phyloP scores from a whole-genome alignment of 2,113 vertebrate genomes.

The Takifugu bimaculatus region DNA sequence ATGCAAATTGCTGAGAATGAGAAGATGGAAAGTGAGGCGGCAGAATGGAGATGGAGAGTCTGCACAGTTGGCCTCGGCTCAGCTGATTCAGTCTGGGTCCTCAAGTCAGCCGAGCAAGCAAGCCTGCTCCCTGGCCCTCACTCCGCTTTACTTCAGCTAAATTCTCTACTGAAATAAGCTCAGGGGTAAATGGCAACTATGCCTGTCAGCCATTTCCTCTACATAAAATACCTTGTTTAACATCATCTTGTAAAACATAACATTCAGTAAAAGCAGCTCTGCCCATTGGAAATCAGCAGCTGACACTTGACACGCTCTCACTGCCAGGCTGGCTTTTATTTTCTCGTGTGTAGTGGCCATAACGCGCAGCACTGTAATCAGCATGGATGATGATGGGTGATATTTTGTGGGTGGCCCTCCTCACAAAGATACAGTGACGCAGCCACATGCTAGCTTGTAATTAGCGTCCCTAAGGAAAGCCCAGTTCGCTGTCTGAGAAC shows the following conservation, averaged over 20 bases:
- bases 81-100: conserved; percentile 56
- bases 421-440: conserved; percentile 66
- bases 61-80: conserved; percentile 57
- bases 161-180: neutral
- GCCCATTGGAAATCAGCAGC: conserved; percentile 15
- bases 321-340: conserved; percentile 17
- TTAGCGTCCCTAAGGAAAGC: conserved; percentile 67
- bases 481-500: conserved; percentile 57
- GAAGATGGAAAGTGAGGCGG: conserved; percentile 31
- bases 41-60: conserved; percentile 40
- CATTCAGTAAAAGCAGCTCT: conserved; percentile 43
- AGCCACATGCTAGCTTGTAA: conserved; percentile 69
- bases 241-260: conserved; percentile 41
- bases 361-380: conserved; percentile 51
- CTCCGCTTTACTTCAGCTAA: conserved; percentile 19
- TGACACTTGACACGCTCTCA: neutral
- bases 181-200: conserved; percentile 69
- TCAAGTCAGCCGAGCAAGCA: conserved; percentile 47
- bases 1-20: too few species aligned
- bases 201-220: conserved; percentile 44
- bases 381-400: conserved; percentile 37
- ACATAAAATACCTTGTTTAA: conserved; percentile 54
- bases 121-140: conserved; percentile 22
- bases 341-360: conserved; percentile 16
- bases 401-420: conserved; percentile 66